phyloP scores from a whole-genome alignment of 2,113 vertebrate species.

The Corythaeola cristata region DNA sequence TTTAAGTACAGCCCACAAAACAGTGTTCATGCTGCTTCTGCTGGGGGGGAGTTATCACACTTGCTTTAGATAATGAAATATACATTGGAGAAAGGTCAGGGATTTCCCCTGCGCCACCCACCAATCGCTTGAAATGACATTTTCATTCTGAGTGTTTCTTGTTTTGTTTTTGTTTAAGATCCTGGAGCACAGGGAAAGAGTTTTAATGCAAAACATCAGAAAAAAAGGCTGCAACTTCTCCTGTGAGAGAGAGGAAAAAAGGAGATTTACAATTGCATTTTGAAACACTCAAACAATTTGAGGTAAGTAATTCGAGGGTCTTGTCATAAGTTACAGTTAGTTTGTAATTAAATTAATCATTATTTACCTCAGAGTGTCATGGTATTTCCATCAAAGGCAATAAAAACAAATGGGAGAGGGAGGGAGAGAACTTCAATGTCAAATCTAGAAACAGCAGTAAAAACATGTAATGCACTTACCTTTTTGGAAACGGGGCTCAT shows the following conservation, averaged over 20 bases:
- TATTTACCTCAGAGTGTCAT: neutral
- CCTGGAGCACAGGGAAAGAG: slow-evolving; percentile 59
- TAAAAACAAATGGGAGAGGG: slow-evolving; percentile 6
- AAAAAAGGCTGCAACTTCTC: slow-evolving; percentile 38
- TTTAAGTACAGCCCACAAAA: slow-evolving; percentile 2
- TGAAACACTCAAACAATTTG: slow-evolving; percentile 41
- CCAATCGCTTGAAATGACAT: slow-evolving; percentile 68
- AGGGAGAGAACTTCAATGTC: neutral
- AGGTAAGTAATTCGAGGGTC: slow-evolving; percentile 70
- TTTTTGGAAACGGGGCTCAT: neutral
- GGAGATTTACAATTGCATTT: slow-evolving; percentile 37
- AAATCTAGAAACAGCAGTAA: neutral
- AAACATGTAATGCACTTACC: neutral
- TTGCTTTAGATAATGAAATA: slow-evolving; percentile 69
- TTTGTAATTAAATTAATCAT: slow-evolving; percentile 31
- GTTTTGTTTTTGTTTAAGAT: slow-evolving; percentile 73
- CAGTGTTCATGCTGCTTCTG: neutral
- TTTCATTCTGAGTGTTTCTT: slow-evolving; percentile 72
- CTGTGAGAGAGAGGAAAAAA: slow-evolving; percentile 1
- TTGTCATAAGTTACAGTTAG: neutral
- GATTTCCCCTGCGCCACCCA: slow-evolving; percentile 74
- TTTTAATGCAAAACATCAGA: slow-evolving; percentile 55
- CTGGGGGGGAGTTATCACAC: slow-evolving; percentile 42
- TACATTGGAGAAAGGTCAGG: slow-evolving; percentile 65
- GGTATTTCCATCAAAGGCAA: neutral